Percentiles rank a stretch among this genome's conserved stretches.
Conservation (phyloP, 2,797 vertebrate genomes). For the Podargus strigoides region DNA sequence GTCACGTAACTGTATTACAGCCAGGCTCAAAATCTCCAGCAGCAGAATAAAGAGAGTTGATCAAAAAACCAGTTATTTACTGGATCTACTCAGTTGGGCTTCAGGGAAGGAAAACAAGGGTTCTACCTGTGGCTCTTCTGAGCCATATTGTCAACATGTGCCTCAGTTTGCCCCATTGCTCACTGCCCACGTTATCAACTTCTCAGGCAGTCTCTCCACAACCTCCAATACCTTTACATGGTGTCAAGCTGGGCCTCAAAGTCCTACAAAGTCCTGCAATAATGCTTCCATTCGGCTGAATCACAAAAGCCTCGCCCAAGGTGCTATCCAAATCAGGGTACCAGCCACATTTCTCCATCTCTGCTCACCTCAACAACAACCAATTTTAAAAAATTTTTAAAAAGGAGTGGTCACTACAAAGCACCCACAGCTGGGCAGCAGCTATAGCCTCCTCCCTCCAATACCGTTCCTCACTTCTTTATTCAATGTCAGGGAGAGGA, state of each 20-base stretch:
- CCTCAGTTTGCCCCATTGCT: not conserved
- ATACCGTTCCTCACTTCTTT: not conserved
- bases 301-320: not conserved
- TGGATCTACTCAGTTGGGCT: not conserved
- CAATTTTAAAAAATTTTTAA: not conserved
- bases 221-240: not conserved
- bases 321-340: not conserved
- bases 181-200: not conserved
- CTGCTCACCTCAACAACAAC: not conserved
- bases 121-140: not conserved
- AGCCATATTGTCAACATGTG: not conserved
- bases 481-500: not conserved
- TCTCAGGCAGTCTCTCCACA: not conserved
- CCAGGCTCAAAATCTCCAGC: not conserved
- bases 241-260: not conserved
- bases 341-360: not conserved
- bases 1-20: rapidly evolving
- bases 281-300: not conserved
- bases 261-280: not conserved
- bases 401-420: not conserved
- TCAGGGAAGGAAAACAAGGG: not conserved
- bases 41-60: not conserved
- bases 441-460: not conserved
- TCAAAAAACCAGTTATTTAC: not conserved
- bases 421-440: not conserved